phyloP scores from a whole-genome alignment of 1,140 invertebrate genomes.

The Cydia splendana region DNA sequence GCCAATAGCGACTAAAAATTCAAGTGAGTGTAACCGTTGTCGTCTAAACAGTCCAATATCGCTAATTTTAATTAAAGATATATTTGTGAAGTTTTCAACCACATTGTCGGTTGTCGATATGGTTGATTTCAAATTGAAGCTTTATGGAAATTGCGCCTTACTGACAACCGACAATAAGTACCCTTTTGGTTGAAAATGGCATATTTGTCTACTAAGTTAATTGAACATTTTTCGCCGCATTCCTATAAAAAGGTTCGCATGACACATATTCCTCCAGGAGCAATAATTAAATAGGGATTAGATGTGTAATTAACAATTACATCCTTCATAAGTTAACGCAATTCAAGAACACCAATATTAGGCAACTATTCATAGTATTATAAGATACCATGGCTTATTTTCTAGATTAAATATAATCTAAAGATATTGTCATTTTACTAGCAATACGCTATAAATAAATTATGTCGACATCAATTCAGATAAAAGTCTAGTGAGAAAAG shows the following conservation, averaged over 20 bases:
- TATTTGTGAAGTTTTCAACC: background rate
- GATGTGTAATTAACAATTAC: conserved; percentile 14
- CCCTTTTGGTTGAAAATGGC: too few species aligned
- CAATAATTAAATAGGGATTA: conserved; percentile 24
- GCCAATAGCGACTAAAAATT: too few species aligned
- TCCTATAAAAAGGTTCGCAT: background rate
- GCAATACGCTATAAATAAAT: background rate
- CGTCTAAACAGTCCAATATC: too few species aligned
- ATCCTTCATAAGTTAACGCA: conserved; percentile 31
- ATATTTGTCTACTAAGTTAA: background rate
- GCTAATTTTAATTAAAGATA: background rate
- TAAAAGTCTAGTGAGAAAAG: background rate
- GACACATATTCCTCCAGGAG: conserved; percentile 5
- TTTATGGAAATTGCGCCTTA: too few species aligned
- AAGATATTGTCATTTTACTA: background rate
- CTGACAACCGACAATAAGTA: too few species aligned
- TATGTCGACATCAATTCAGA: background rate
- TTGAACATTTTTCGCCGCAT: background rate
- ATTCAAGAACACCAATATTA: conserved; percentile 22
- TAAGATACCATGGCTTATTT: conserved; percentile 23
- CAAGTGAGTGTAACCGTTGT: too few species aligned
- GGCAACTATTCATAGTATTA: conserved; percentile 22
- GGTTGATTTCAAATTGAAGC: too few species aligned
- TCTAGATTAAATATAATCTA: conserved; percentile 16
- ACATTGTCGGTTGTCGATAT: too few species aligned